Conservation (phyloP, 2,113 vertebrate species). For the Dromaius novaehollandiae region DNA sequence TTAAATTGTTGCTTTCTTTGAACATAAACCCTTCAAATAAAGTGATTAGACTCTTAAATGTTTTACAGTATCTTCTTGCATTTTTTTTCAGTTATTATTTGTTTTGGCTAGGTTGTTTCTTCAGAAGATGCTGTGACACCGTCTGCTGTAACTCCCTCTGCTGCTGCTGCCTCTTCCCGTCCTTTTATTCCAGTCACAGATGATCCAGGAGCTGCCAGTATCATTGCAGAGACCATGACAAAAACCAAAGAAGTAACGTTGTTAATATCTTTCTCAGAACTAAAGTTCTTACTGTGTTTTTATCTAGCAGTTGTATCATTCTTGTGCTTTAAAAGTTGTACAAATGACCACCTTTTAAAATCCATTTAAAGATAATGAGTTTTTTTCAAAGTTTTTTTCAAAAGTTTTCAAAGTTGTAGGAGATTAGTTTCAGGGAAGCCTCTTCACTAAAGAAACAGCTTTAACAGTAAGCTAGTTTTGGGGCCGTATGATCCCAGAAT, state of each 20-base stretch:
- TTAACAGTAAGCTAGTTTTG: not conserved
- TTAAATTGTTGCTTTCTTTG: not conserved
- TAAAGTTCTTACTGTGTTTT: not conserved
- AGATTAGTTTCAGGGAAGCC: not conserved
- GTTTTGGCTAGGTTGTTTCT: constrained; percentile 79
- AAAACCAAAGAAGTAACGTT: constrained; percentile 92
- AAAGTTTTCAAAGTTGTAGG: not conserved
- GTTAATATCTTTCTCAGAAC: not conserved
- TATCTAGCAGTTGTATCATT: not conserved
- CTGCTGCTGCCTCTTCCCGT: constrained; percentile 89
- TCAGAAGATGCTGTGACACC: constrained; percentile 93
- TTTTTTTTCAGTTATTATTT: not conserved
- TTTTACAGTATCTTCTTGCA: not conserved
- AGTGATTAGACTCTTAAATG: not conserved
- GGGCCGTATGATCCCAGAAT: not conserved
- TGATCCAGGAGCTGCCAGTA: constrained; percentile 97
- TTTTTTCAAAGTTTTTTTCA: not conserved
- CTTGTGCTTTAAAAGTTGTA: not conserved
- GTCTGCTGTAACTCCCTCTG: constrained; percentile 92
- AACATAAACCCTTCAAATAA: not conserved
- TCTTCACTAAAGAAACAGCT: not conserved
- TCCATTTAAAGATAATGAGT: not conserved
- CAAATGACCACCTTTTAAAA: not conserved
- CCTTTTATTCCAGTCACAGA: constrained; percentile 98
- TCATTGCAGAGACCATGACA: constrained; percentile 99